These are phyloP conservation scores for Leucozona laternaria DNA, from an alignment of 2,888 invertebrate species.

Conservation along the genomic window DNA sequence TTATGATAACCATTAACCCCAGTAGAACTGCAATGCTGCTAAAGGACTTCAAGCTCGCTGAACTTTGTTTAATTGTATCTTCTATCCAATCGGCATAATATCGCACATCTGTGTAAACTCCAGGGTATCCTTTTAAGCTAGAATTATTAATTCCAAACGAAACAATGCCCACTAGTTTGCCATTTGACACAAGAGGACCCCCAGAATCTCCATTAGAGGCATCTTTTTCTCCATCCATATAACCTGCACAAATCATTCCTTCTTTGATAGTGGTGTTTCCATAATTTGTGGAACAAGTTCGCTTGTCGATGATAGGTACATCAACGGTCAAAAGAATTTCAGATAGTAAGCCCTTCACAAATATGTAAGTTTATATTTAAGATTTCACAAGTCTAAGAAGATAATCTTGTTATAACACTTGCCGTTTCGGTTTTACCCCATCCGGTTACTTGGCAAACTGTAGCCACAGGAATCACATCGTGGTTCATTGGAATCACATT, in stretches of 20 bases:
- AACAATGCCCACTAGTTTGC: slow-evolving; percentile 90
- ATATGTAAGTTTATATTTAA: neutral
- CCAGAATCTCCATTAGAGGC: slow-evolving; percentile 94
- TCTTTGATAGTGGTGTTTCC: slow-evolving; percentile 84
- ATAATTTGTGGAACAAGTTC: slow-evolving; percentile 79
- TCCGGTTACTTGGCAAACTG: slow-evolving; percentile 81
- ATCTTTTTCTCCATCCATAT: slow-evolving; percentile 90
- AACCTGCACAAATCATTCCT: slow-evolving; percentile 91
- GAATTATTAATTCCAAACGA: slow-evolving; percentile 92
- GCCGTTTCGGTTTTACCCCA: slow-evolving; percentile 81
- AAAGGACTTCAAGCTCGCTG: neutral
- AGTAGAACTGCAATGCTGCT: neutral
- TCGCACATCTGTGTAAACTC: slow-evolving; percentile 89
- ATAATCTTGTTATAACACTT: slow-evolving; percentile 47
- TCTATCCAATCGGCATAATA: slow-evolving; percentile 78
- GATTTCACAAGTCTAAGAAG: neutral
- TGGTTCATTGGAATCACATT: slow-evolving; percentile 78
- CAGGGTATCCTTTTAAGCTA: slow-evolving; percentile 89
- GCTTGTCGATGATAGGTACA: slow-evolving; percentile 78
- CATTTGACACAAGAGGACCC: slow-evolving; percentile 88
- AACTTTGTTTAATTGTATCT: slow-evolving; percentile 12
- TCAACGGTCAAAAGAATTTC: slow-evolving; percentile 79
- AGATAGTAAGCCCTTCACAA: slow-evolving; percentile 43
- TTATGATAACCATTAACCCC: neutral
- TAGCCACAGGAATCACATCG: slow-evolving; percentile 65